Base-by-base conservation (phyloP, 2,797 vertebrate species). In the Bufotes viridis region DNA sequence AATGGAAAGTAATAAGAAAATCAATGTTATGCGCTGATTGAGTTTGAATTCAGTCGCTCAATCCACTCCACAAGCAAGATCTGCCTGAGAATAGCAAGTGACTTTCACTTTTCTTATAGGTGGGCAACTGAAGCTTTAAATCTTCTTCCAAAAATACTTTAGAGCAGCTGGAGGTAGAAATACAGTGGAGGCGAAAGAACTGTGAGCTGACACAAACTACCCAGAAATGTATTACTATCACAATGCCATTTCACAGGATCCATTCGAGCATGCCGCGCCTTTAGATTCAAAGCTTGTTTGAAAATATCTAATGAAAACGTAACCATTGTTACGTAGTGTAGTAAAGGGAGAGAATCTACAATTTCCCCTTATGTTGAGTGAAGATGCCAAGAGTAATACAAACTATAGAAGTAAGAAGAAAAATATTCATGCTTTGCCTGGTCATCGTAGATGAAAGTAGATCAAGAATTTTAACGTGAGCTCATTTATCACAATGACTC, bases 1-100 rank as follows among this genome's bases (percentile, higher is more conserved):
- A 88, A 85, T 84, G 51, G 82, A 88, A 34, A 57, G 87, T 88
- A 85, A 85, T 88, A 84, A 88, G 53, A 88, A 84, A 84, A 85
- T 88, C 87, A 88, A 88, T 88, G 63, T 85, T 55, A 67, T 84
- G 53, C 75, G 75, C 75, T 88, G 87, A 88, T 85, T 85, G 82
- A 88, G 76, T 88, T 84, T 84, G 60, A 88, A 88, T 79, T 85
- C 76, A 85, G 76, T 88, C 75, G 75, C 76, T 81, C 15, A 65
- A 70, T 79, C 75, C 53, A 49, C 34, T 80, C 53, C 61, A 72
- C 82, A 84, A 84, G 63, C 42, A 17, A 61, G 20, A 34, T 67
- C 63, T 72, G 78, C 53, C 78, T 69, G 60, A 51, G 76, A 88
- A 85, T 63, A 81, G 69, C 57, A 75, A 85, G 72, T 63, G 34